These are phyloP conservation scores for Arbacia lixula DNA, from an alignment of 53 echinoderm and acorn worm genomes.

Conservation along the genomic window DNA sequence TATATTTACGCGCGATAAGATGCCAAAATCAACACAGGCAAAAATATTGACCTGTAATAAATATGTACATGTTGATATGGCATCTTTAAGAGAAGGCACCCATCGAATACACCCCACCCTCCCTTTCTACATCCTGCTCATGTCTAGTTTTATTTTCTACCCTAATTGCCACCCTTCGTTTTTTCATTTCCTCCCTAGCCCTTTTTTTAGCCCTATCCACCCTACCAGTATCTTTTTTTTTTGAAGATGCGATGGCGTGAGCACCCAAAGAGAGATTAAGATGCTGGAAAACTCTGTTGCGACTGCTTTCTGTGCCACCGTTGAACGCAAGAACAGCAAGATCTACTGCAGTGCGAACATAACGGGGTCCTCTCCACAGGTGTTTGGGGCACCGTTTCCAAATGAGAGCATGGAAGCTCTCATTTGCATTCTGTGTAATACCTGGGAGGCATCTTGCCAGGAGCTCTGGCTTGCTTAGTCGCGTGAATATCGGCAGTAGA, in stretches of 20 bases:
- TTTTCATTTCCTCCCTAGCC: constrained; percentile 38
- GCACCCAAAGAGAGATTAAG: constrained; percentile 26
- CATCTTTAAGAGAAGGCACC: constrained; percentile 49
- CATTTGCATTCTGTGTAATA: constrained; percentile 61
- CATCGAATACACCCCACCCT: constrained; percentile 31
- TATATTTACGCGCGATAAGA: no score
- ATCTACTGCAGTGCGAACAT: constrained; percentile 39
- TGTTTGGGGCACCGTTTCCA: constrained; percentile 66
- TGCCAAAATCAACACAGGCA: no score
- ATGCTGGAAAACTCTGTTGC: not conserved
- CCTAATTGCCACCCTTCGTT: constrained; percentile 19
- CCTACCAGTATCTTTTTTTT: constrained; percentile 26
- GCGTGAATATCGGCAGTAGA: constrained; percentile 35
- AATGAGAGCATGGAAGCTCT: constrained; percentile 53
- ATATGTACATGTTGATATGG: no score
- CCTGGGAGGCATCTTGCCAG: constrained; percentile 54
- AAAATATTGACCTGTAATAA: no score
- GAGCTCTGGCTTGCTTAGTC: constrained; percentile 31
- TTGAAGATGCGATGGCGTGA: constrained; percentile 3
- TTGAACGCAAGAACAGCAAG: constrained; percentile 62
- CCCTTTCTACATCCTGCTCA: constrained; percentile 13
- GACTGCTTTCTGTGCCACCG: constrained; percentile 46
- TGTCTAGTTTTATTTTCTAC: not conserved
- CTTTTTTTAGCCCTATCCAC: constrained; percentile 24
- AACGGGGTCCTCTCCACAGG: constrained; percentile 59